phyloP scores from a whole-genome alignment of 1,140 invertebrate species.

The Achroia grisella region DNA sequence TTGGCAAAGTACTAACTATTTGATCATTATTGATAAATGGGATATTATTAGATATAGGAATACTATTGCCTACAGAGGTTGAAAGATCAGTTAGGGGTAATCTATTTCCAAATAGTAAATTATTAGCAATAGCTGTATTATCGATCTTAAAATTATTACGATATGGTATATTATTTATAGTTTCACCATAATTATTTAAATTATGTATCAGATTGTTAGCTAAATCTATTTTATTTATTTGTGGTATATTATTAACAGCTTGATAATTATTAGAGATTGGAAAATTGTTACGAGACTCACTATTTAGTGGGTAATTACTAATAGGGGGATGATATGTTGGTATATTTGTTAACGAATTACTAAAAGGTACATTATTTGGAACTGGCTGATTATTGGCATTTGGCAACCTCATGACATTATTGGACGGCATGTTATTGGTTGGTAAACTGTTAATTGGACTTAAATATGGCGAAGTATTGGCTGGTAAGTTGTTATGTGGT shows the following conservation, averaged over 20 bases:
- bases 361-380: background rate
- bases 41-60: background rate
- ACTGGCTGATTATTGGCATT: background rate
- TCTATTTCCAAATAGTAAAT: background rate
- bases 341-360: background rate
- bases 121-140: background rate
- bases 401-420: background rate
- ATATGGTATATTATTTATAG: background rate
- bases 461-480: background rate
- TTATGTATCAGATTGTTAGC: too few species aligned
- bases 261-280: too few species aligned
- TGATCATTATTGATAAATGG: background rate
- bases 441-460: background rate
- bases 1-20: background rate
- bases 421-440: background rate
- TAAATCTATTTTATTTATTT: too few species aligned
- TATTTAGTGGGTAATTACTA: too few species aligned
- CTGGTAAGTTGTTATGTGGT: conserved; percentile 1
- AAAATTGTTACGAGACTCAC: too few species aligned
- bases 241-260: too few species aligned
- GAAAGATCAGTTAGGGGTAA: background rate
- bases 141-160: background rate
- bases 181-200: too few species aligned
- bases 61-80: background rate
- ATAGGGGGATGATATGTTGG: too few species aligned